Evolutionary conservation across 2,888 invertebrate species (phyloP).

Genomic region (Yponomeuta malinellus): DNA sequence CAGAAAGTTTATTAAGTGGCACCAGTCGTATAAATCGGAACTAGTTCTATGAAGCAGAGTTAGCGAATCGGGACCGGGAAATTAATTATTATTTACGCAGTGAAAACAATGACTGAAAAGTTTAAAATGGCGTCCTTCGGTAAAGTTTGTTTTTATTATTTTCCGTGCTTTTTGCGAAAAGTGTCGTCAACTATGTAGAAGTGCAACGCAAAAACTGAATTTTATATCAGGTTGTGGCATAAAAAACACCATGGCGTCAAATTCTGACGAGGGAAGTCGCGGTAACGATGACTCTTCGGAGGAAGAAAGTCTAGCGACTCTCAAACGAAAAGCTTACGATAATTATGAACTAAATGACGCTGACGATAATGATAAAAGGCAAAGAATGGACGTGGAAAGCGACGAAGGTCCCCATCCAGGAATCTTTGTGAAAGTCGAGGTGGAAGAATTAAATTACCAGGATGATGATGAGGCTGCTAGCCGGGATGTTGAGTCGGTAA

Average conservation of each 20-base stretch:
- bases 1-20: background rate
- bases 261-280: slow-evolving; percentile 20
- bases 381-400: slow-evolving; percentile 23
- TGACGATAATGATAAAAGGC: slow-evolving; percentile 18
- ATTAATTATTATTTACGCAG: background rate
- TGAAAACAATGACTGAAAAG: background rate
- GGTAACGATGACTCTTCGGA: slow-evolving; percentile 32
- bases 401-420: slow-evolving; percentile 30
- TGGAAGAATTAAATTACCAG: slow-evolving; percentile 31
- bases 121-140: background rate
- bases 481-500: background rate
- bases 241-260: slow-evolving; percentile 23
- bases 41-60: background rate
- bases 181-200: background rate
- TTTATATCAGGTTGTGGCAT: background rate
- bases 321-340: slow-evolving; percentile 30
- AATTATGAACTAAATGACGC: slow-evolving; percentile 12
- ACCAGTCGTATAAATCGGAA: background rate
- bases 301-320: slow-evolving; percentile 30
- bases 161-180: background rate
- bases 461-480: background rate
- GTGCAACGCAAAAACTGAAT: background rate
- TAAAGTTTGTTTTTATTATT: slow-evolving; percentile 6
- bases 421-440: slow-evolving; percentile 30
- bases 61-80: background rate